Evolutionary conservation across 2,888 invertebrate genomes (phyloP).

Genomic region (Cremastobaeus sp.): DNA sequence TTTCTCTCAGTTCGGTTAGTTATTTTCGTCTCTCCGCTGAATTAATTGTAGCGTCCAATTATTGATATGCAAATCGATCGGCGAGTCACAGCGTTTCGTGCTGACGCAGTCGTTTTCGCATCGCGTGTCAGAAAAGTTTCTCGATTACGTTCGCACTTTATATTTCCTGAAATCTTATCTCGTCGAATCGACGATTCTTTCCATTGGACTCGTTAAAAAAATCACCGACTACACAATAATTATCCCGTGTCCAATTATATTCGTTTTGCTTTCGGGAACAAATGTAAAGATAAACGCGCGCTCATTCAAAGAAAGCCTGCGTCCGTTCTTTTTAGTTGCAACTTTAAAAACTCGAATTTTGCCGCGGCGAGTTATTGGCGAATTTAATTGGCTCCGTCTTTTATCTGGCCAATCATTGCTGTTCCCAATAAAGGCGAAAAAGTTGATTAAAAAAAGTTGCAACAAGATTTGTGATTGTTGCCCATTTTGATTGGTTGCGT

Average conservation of each 20-base stretch:
- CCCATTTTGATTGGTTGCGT: no score
- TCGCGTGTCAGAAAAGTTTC: slow-evolving; percentile 46
- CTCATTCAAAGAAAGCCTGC: not conserved
- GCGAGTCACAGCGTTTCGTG: slow-evolving; percentile 21
- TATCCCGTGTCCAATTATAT: slow-evolving; percentile 32
- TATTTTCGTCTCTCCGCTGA: not conserved
- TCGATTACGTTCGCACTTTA: slow-evolving; percentile 45
- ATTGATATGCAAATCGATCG: slow-evolving; percentile 26
- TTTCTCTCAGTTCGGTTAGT: not conserved
- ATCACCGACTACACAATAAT: slow-evolving; percentile 27
- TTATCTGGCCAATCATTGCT: no score
- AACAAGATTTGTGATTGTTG: no score
- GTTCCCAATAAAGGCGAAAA: no score
- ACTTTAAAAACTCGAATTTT: no score
- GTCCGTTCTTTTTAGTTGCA: not conserved
- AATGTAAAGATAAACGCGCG: not conserved
- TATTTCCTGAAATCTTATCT: slow-evolving; percentile 29
- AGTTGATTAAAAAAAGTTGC: no score
- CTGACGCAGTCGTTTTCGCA: slow-evolving; percentile 36
- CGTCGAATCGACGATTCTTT: slow-evolving; percentile 24
- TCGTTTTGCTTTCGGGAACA: not conserved
- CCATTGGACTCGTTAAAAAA: slow-evolving; percentile 23
- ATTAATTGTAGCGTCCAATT: slow-evolving; percentile 4
- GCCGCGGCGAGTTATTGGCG: no score
- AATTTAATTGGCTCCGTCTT: no score